These are phyloP conservation scores for Habropoda laboriosa DNA, from an alignment of 1,140 invertebrate genomes.

Conservation along the genomic window DNA sequence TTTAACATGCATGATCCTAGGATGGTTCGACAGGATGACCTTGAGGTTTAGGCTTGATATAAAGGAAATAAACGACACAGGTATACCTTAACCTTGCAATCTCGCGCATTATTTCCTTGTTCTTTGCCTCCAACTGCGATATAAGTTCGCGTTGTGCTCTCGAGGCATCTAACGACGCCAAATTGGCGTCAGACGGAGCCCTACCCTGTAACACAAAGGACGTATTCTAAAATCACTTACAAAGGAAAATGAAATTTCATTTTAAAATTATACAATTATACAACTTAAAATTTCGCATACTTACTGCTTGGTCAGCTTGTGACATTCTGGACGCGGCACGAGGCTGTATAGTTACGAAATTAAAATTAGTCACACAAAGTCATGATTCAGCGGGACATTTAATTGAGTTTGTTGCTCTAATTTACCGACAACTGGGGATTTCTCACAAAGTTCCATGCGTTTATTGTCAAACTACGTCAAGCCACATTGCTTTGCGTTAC, in stretches of 20 bases:
- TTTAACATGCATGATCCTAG: conserved; percentile 79
- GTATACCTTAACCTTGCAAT: conserved; percentile 93
- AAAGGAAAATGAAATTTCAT: neutral
- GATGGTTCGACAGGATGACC: conserved; percentile 79
- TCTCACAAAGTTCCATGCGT: neutral
- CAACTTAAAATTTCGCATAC: conserved; percentile 55
- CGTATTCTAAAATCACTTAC: neutral
- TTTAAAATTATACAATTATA: neutral
- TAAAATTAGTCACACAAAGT: conserved; percentile 44
- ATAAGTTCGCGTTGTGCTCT: conserved; percentile 96
- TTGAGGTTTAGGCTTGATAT: conserved; percentile 78
- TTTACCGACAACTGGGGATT: neutral
- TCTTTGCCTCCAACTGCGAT: conserved; percentile 96
- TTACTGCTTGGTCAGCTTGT: conserved; percentile 78
- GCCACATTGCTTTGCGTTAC: neutral
- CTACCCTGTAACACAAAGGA: conserved; percentile 83
- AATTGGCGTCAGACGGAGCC: conserved; percentile 89
- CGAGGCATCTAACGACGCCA: conserved; percentile 89
- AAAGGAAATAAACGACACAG: conserved; percentile 81
- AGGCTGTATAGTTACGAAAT: conserved; percentile 71
- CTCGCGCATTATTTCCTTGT: conserved; percentile 98
- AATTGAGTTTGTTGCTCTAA: conserved; percentile 39
- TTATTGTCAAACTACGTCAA: neutral
- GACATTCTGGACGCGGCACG: conserved; percentile 79
- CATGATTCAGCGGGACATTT: conserved; percentile 2